These are phyloP conservation scores for Spheniscus mendiculus DNA, from an alignment of 2,113 vertebrate genomes.

Conservation along the genomic window DNA sequence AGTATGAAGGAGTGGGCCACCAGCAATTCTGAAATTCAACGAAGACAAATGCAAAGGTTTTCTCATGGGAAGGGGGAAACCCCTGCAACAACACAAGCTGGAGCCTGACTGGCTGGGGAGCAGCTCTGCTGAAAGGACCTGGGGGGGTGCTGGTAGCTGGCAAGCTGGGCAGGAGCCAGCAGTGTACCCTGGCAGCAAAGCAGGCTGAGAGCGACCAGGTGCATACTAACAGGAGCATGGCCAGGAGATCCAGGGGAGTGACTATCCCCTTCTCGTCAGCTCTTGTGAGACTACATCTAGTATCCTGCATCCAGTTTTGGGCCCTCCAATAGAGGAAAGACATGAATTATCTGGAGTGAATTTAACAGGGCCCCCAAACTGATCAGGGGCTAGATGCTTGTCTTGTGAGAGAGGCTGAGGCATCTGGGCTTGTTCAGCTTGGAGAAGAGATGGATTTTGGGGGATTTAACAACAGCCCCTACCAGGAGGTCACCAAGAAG, in stretches of 20 bases:
- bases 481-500: background rate
- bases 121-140: background rate
- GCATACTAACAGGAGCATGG: background rate
- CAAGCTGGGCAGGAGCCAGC: background rate
- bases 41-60: background rate
- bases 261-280: background rate
- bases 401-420: background rate
- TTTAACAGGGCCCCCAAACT: background rate
- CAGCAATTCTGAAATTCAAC: background rate
- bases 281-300: background rate
- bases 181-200: background rate
- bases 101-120: background rate
- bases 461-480: rapidly evolving
- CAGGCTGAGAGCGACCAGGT: background rate
- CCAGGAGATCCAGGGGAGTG: too few relatives aligned
- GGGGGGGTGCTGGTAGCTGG: background rate
- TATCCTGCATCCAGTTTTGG: background rate
- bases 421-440: background rate
- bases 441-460: background rate
- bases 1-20: background rate
- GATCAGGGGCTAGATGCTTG: background rate
- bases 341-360: background rate
- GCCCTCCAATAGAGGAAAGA: background rate
- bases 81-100: background rate
- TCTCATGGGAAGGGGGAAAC: background rate